A percentile compares a stretch with the other conserved stretches of the same genome.
These are phyloP conservation scores for Erpornis zantholeuca DNA, from an alignment of 2,113 vertebrate species.

Conservation along the genomic window DNA sequence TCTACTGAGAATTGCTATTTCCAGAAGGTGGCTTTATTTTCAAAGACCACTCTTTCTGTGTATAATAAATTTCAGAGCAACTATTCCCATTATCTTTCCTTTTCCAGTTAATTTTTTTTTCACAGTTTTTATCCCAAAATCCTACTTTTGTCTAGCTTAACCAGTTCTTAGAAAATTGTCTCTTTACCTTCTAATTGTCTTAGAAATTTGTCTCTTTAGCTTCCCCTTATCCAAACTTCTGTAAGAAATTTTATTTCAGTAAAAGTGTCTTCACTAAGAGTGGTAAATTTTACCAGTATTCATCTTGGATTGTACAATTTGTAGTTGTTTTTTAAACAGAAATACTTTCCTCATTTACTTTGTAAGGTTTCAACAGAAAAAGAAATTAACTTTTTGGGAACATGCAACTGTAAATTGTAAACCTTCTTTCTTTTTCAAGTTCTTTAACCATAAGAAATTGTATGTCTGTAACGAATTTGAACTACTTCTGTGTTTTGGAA, in stretches of 20 bases:
- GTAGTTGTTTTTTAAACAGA: neutral
- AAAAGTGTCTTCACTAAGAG: neutral
- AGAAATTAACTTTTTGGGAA: neutral
- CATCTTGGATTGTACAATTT: neutral
- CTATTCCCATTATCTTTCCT: neutral
- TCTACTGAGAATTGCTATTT: neutral
- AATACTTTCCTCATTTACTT: neutral
- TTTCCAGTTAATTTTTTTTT: neutral
- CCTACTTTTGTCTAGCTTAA: neutral
- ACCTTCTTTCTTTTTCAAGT: neutral
- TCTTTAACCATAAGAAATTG: neutral
- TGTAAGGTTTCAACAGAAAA: neutral
- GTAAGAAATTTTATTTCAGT: neutral
- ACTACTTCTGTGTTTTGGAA: neutral
- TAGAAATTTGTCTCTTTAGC: neutral
- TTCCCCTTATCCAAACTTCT: neutral
- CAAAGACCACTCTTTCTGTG: neutral
- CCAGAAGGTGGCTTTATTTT: neutral
- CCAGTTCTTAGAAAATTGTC: neutral
- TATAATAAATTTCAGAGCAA: neutral
- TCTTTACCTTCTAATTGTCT: neutral
- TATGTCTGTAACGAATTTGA: neutral
- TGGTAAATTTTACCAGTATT: neutral
- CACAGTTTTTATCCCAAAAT: neutral
- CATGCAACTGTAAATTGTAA: neutral